A percentile compares a stretch with the other conserved stretches of the same genome.
Conservation (phyloP, 2,797 vertebrate species). For the Kryptolebias ocellatus region DNA sequence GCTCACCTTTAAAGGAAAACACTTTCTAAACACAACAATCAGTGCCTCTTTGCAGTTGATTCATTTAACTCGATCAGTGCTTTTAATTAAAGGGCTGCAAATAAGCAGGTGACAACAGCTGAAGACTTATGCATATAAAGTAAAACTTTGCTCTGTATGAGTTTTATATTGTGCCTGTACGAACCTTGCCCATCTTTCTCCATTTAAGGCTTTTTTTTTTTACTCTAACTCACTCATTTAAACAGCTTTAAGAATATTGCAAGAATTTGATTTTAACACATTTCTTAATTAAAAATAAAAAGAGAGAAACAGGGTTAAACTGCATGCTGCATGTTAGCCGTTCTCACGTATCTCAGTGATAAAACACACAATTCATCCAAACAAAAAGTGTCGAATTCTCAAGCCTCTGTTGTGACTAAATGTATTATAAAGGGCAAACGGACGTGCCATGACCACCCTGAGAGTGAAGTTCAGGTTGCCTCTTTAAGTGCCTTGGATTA, state of each 20-base stretch:
- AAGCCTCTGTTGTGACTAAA: conserved; percentile 21
- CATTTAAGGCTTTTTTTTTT: conserved; percentile 1
- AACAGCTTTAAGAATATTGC: conserved; percentile 3
- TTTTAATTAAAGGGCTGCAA: conserved; percentile 60
- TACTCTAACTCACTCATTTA: background rate
- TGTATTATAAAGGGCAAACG: conserved; percentile 35
- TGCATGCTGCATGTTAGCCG: conserved; percentile 12
- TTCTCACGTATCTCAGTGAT: conserved; percentile 7
- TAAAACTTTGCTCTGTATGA: conserved; percentile 19
- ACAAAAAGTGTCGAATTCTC: conserved; percentile 24
- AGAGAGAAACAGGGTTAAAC: conserved; percentile 10
- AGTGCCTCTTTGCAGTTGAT: conserved; percentile 64
- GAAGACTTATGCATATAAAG: conserved; percentile 18
- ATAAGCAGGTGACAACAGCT: conserved; percentile 14
- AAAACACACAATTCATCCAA: background rate
- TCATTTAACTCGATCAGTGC: conserved; percentile 41
- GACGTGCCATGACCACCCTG: conserved; percentile 19
- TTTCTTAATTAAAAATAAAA: conserved; percentile 11
- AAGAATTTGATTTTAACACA: conserved; percentile 11
- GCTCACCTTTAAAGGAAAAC: conserved; percentile 24
- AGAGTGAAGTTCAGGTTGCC: conserved; percentile 24
- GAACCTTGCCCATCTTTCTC: background rate
- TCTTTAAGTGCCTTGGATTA: conserved; percentile 74
- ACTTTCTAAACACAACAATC: conserved; percentile 33
- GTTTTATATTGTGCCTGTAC: conserved; percentile 28